Base-by-base conservation (phyloP, 30 jellyfish, hydroid and myxozoan genomes). In the Aurelia coerulea region DNA sequence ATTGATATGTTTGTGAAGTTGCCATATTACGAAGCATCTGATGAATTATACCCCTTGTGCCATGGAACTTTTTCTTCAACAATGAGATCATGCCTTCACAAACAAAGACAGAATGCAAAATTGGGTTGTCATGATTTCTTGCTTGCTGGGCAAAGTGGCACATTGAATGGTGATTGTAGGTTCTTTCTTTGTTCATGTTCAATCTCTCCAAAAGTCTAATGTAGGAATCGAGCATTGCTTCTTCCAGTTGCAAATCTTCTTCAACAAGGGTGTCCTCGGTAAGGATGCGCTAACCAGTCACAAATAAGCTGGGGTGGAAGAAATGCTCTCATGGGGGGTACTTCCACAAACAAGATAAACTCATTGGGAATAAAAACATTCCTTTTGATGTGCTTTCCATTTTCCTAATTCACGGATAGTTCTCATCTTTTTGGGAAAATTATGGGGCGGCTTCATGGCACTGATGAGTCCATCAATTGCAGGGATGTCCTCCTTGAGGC, bases 371-470 rank as follows among this genome's bases (percentile, higher is more conserved):
- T 12, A 68, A 37, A 68, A 68, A 68, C 17, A 68, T 31, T 68
- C 53, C 59, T 68, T 68, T 68, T 68, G 71, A 35, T 68, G 79
- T 6, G 79, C 79, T 23, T 68, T 39, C 79, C 79, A 68, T 19
- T 68, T 68, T 68, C 56, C 79, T 14, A 68, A 68, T 39, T 68
- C 79, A n/a, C 79, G 12, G 54, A 68, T 33, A 68, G 59, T 68
- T 68, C 56, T 46, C 56, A 46, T 46, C 15, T 46, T 46, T 9
- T 46, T 32, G 10, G 73, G 73, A 32, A 32, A 32, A 63, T 63
- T 39, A 63, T 63, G 73, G 33, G 73, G 35, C 73, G 11, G 35
- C 35, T 63, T 12, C 35, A 63, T 12, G 73, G 35, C 35, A 23
- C 13, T 63, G 73, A 63, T 63, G 12, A 63, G 2, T 8, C 10